Conservation (phyloP, 2,113 vertebrate species). For the Naja naja region DNA sequence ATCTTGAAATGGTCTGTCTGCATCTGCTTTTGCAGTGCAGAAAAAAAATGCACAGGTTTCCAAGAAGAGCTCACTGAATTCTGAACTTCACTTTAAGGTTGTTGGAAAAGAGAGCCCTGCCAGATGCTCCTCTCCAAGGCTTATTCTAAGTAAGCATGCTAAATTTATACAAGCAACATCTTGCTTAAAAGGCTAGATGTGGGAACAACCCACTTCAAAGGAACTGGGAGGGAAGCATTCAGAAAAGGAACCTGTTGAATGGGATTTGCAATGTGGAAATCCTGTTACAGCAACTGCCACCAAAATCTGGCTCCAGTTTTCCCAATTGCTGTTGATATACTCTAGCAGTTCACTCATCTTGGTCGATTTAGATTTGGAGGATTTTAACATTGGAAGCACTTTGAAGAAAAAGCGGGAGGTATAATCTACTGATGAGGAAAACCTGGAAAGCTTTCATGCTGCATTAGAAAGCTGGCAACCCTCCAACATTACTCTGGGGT, state of each 20-base stretch:
- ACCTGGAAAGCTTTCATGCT: slow-evolving; percentile 33
- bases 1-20: background rate
- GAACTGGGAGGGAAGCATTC: background rate
- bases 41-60: background rate
- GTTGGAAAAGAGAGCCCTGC: background rate
- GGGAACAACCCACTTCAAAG: background rate
- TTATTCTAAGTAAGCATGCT: background rate
- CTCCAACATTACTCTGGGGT: background rate
- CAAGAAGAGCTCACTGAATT: background rate
- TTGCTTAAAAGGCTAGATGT: background rate
- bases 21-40: background rate
- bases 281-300: background rate
- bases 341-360: background rate
- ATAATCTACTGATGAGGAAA: background rate
- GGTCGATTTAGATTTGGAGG: slow-evolving; percentile 35
- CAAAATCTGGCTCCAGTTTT: slow-evolving; percentile 32
- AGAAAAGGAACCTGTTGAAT: background rate
- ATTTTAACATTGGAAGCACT: slow-evolving; percentile 41
- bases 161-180: slow-evolving; percentile 12
- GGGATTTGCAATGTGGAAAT: slow-evolving; percentile 35
- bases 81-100: background rate
- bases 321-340: background rate
- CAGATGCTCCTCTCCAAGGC: background rate
- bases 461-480: slow-evolving; percentile 14
- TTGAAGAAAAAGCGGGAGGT: background rate